phyloP scores from a whole-genome alignment of 2,888 invertebrate genomes.

The Cheilosia scutellata region DNA sequence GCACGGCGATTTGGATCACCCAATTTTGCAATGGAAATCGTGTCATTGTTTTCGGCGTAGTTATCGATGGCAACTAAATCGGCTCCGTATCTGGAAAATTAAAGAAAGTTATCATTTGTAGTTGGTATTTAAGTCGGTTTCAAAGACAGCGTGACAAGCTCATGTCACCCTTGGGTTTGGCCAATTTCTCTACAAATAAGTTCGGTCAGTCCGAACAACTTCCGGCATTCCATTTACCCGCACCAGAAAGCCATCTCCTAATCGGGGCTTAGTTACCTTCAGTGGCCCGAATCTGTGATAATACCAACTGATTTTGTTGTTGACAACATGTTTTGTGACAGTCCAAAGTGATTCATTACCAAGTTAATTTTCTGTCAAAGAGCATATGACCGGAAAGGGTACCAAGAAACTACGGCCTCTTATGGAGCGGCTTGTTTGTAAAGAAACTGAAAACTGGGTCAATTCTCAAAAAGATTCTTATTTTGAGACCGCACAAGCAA shows the following conservation, averaged over 20 bases:
- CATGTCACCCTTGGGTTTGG: background rate
- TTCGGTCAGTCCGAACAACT: slow-evolving; percentile 2
- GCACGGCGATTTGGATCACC: slow-evolving; percentile 88
- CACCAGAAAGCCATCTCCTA: slow-evolving; percentile 16
- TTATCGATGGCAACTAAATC: slow-evolving; percentile 96
- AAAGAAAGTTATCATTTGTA: background rate
- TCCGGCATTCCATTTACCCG: slow-evolving; percentile 21
- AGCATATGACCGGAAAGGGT: slow-evolving; percentile 43
- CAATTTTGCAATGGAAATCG: slow-evolving; percentile 90
- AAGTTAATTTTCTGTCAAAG: slow-evolving; percentile 58
- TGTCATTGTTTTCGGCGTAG: slow-evolving; percentile 95
- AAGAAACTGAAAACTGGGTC: slow-evolving; percentile 71
- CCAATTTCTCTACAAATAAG: slow-evolving; percentile 25
- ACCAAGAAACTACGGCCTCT: slow-evolving; percentile 3
- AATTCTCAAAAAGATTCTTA: slow-evolving; percentile 25
- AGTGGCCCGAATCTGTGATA: slow-evolving; percentile 17
- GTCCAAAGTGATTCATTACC: slow-evolving; percentile 63
- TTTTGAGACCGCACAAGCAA: slow-evolving; percentile 7
- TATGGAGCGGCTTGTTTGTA: slow-evolving; percentile 7
- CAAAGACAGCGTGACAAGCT: too few species aligned
- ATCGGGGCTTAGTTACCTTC: slow-evolving; percentile 23
- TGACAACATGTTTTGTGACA: slow-evolving; percentile 38
- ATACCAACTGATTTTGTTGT: slow-evolving; percentile 4
- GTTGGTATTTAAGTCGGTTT: background rate
- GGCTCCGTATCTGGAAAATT: slow-evolving; percentile 92